Evolutionary conservation across 2,888 invertebrate species (phyloP).

Genomic region (Dichetophora obliterata): DNA sequence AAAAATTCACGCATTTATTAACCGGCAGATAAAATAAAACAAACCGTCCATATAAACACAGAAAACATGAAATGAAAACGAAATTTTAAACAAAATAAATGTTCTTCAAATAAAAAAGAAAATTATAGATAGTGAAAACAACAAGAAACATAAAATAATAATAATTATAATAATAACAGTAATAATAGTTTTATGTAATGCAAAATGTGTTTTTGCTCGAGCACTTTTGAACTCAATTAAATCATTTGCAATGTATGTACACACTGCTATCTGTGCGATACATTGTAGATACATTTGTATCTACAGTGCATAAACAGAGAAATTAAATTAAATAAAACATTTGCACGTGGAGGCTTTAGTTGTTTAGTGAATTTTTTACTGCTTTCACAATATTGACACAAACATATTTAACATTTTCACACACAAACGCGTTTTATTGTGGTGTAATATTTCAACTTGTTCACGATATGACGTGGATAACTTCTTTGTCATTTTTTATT

Average conservation of each 20-base stretch:
- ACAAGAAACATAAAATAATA: background rate
- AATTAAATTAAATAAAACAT: background rate
- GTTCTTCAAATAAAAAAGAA: background rate
- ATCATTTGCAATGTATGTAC: background rate
- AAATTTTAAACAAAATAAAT: background rate
- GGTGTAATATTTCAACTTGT: too few relatives aligned
- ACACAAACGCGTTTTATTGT: too few relatives aligned
- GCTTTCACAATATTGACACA: background rate
- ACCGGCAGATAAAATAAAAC: background rate
- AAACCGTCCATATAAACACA: background rate
- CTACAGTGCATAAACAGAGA: too few relatives aligned
- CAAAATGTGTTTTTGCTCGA: background rate
- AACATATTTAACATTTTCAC: too few relatives aligned
- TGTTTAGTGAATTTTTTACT: background rate
- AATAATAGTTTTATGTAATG: background rate
- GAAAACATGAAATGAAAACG: conserved; percentile 5
- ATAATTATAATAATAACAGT: background rate
- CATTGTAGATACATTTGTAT: background rate
- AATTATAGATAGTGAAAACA: background rate
- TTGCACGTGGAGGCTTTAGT: background rate
- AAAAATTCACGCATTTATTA: background rate
- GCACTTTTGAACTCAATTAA: conserved; percentile 18
- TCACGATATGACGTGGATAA: too few relatives aligned
- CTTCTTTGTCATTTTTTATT: too few relatives aligned
- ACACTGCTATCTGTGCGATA: background rate